Evolutionary conservation across 1,140 invertebrate species (phyloP).

Genomic region (Tetragnatha versicolor): DNA sequence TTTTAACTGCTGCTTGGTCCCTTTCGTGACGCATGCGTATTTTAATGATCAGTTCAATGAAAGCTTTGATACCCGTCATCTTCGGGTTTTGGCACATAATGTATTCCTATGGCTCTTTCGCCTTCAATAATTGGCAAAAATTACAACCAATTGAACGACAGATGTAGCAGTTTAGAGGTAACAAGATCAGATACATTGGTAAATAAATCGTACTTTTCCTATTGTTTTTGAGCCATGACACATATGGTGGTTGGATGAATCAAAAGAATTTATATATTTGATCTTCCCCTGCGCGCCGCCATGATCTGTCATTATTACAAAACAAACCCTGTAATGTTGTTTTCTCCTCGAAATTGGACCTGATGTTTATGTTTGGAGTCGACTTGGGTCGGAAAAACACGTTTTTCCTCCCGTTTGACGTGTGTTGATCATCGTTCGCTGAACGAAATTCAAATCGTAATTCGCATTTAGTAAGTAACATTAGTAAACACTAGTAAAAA

Average conservation of each 20-base stretch:
- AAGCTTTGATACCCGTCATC: background rate
- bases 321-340: background rate
- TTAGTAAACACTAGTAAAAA: background rate
- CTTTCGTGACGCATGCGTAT: background rate
- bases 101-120: constrained; percentile 32
- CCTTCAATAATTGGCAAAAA: constrained; percentile 17
- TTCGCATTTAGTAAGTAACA: background rate
- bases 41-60: background rate
- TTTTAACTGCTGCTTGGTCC: background rate
- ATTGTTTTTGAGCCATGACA: background rate
- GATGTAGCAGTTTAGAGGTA: constrained; percentile 11
- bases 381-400: background rate
- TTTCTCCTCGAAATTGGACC: background rate
- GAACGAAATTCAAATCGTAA: background rate
- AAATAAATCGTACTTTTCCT: background rate
- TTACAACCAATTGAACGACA: background rate
- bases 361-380: background rate
- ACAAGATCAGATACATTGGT: constrained; percentile 10
- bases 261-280: background rate
- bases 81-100: constrained; percentile 16
- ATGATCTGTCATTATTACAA: constrained; percentile 30
- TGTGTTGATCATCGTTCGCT: background rate
- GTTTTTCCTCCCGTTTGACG: background rate
- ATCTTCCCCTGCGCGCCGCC: constrained; percentile 4
- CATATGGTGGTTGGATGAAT: background rate